A percentile compares a stretch with the other conserved stretches of the same genome.
These are phyloP conservation scores for Pagrus major DNA, from an alignment of 2,113 vertebrate species.

Conservation along the genomic window DNA sequence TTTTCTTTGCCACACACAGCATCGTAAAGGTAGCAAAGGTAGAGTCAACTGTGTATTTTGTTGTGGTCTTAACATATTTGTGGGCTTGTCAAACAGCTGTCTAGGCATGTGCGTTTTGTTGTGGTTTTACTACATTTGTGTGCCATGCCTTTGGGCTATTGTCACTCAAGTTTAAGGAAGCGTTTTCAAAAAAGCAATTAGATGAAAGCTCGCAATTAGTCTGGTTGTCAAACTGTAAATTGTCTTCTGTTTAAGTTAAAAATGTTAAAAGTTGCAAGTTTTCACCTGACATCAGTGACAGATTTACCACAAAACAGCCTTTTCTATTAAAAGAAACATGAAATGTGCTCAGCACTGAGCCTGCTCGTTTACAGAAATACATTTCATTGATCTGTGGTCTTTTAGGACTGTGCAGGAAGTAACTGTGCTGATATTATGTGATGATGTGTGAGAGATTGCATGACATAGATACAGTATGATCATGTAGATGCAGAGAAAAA, in stretches of 20 bases:
- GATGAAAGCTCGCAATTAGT: neutral
- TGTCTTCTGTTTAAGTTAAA: too few relatives aligned
- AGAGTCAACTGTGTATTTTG: too few relatives aligned
- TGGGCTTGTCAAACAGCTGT: too few relatives aligned
- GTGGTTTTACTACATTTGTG: too few relatives aligned
- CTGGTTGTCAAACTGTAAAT: neutral
- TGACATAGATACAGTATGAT: neutral
- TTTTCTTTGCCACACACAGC: too few relatives aligned
- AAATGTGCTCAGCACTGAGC: neutral
- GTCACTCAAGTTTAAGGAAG: too few relatives aligned
- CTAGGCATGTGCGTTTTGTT: too few relatives aligned
- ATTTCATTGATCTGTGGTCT: neutral
- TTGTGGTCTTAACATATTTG: too few relatives aligned
- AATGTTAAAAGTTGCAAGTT: neutral
- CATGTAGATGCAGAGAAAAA: neutral
- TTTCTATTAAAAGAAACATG: neutral
- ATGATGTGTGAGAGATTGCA: slow-evolving; percentile 21
- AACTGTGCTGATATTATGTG: neutral
- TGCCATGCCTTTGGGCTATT: too few relatives aligned
- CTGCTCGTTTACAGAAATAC: neutral
- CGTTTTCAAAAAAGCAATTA: neutral
- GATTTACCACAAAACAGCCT: neutral
- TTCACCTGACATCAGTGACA: neutral
- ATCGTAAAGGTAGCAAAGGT: too few relatives aligned
- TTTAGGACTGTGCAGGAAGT: neutral